These are phyloP conservation scores for Drosophila sucinea DNA, from an alignment of 1,140 invertebrate genomes.

Conservation along the genomic window DNA sequence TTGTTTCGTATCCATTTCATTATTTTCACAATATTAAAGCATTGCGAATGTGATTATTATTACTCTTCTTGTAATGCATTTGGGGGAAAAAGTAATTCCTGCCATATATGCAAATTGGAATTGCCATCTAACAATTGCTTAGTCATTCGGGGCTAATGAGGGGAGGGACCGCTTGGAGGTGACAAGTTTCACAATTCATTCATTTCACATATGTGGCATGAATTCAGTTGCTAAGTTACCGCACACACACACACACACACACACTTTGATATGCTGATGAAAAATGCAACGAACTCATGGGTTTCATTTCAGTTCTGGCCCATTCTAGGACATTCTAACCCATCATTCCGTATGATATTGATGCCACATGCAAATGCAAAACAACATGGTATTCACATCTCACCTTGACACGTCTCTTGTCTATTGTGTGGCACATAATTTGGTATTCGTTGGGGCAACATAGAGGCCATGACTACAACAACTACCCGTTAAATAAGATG, in stretches of 20 bases:
- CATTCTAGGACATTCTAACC: neutral
- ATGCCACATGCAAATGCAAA: neutral
- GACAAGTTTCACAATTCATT: slow-evolving; percentile 10
- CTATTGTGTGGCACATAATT: slow-evolving; percentile 52
- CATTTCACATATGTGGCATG: neutral
- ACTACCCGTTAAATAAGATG: slow-evolving; percentile 7
- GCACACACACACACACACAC: too few relatives aligned
- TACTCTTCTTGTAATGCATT: too few relatives aligned
- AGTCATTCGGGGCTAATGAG: neutral
- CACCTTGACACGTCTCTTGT: slow-evolving; percentile 42
- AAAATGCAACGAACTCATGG: slow-evolving; percentile 2
- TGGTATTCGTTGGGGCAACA: slow-evolving; percentile 36
- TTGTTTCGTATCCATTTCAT: too few relatives aligned
- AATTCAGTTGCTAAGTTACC: neutral
- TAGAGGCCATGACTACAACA: slow-evolving; percentile 40
- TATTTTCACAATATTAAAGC: too few relatives aligned
- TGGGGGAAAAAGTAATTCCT: too few relatives aligned
- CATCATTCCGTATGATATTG: neutral
- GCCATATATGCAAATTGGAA: neutral
- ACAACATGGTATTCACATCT: neutral
- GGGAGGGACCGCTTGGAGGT: neutral
- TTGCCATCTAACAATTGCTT: neutral
- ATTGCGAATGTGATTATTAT: too few relatives aligned
- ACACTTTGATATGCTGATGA: neutral
- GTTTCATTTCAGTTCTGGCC: neutral